Conservation (phyloP, 2,113 vertebrate species). For the Triplophysa dalaica region DNA sequence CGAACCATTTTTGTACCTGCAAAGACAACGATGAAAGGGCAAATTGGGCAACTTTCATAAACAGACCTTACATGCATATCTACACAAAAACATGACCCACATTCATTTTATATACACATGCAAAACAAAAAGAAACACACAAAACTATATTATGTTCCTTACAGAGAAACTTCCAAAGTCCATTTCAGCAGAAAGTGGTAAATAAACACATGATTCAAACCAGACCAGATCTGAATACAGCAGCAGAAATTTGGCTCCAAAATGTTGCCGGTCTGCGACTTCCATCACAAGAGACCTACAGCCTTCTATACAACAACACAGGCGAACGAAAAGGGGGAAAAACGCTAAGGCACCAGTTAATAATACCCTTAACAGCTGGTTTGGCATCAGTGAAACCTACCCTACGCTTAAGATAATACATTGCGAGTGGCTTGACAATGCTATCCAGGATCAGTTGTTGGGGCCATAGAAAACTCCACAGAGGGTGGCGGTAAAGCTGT, state of each 20-base stretch:
- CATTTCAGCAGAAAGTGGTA: conserved; percentile 63
- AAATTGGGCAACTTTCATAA: neutral
- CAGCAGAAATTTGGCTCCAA: neutral
- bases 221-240: conserved; percentile 25
- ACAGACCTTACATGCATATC: neutral
- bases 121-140: conserved; percentile 40
- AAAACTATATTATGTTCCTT: conserved; percentile 54
- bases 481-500: conserved; percentile 32
- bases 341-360: conserved; percentile 36
- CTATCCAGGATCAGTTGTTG: conserved; percentile 34
- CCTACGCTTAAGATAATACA: conserved; percentile 22
- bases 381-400: conserved; percentile 33
- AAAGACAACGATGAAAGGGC: neutral
- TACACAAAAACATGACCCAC: no score
- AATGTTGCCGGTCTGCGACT: conserved; percentile 19
- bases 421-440: conserved; percentile 35
- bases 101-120: neutral
- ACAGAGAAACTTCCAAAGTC: conserved; percentile 64
- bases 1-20: neutral
- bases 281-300: conserved; percentile 32
- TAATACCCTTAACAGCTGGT: conserved; percentile 39
- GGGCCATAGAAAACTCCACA: conserved; percentile 24
- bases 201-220: conserved; percentile 61
- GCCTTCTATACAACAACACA: neutral
- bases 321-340: neutral